Conservation (phyloP, 2,888 invertebrate species). For the Xylota segnis region DNA sequence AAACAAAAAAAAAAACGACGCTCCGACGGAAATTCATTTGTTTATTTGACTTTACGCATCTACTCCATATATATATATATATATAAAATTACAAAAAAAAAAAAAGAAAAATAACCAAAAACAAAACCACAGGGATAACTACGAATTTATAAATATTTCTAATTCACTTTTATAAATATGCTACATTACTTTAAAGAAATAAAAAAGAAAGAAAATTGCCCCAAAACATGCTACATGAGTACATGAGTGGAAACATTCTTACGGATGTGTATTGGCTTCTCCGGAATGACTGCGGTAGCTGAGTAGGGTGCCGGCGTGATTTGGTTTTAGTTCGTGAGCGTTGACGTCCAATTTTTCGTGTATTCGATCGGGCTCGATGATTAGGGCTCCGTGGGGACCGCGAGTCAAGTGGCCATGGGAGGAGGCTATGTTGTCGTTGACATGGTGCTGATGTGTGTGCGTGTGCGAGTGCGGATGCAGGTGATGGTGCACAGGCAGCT, state of each 20-base stretch:
- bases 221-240: neutral
- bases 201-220: slow-evolving; percentile 1
- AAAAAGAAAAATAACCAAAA: neutral
- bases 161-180: slow-evolving; percentile 16
- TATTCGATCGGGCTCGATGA: slow-evolving; percentile 83
- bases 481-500: neutral
- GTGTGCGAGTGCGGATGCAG: slow-evolving; percentile 35
- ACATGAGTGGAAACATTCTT: neutral
- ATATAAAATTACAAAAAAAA: neutral
- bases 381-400: slow-evolving; percentile 86
- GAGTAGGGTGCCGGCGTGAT: slow-evolving; percentile 87
- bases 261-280: slow-evolving; percentile 52
- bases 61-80: neutral
- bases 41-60: neutral
- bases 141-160: slow-evolving; percentile 10
- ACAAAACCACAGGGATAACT: slow-evolving; percentile 19
- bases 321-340: slow-evolving; percentile 86
- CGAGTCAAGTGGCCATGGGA: slow-evolving; percentile 84
- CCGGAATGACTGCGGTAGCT: slow-evolving; percentile 84
- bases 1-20: neutral
- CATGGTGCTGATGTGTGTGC: slow-evolving; percentile 69
- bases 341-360: slow-evolving; percentile 87
- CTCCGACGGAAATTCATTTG: neutral
- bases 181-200: slow-evolving; percentile 9
- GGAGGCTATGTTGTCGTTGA: slow-evolving; percentile 55